These are phyloP conservation scores for Beris chalybata DNA, from an alignment of 2,888 invertebrate genomes.

Conservation along the genomic window DNA sequence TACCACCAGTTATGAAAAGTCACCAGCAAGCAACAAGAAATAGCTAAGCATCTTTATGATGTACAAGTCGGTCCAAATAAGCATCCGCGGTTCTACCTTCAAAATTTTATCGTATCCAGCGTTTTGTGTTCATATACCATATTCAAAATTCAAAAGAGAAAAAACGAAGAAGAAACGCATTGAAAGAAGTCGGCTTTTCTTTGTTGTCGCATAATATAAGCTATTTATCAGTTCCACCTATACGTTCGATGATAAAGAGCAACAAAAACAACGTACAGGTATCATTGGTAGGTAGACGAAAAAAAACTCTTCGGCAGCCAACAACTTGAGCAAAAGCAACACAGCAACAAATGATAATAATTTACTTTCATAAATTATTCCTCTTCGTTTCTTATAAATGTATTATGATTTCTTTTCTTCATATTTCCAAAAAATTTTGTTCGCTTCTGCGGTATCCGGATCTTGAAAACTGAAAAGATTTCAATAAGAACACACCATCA, in stretches of 20 bases:
- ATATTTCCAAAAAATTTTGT: conserved; percentile 13
- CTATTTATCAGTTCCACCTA: conserved; percentile 18
- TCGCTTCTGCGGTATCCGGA: conserved; percentile 9
- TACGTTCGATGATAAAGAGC: not conserved
- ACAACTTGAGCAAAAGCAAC: conserved; percentile 18
- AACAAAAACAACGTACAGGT: conserved; percentile 1
- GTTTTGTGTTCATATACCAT: too few relatives aligned
- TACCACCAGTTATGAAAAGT: too few relatives aligned
- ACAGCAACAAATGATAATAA: conserved; percentile 34
- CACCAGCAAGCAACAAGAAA: too few relatives aligned
- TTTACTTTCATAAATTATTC: conserved; percentile 39
- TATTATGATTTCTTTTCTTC: conserved; percentile 24
- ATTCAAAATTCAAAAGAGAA: too few relatives aligned
- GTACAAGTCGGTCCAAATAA: too few relatives aligned
- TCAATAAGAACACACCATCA: conserved; percentile 24
- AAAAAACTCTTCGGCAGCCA: not conserved
- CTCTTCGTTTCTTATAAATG: conserved; percentile 23
- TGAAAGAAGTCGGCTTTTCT: conserved; percentile 7
- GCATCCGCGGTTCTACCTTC: too few relatives aligned
- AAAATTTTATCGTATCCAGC: too few relatives aligned
- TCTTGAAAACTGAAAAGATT: not conserved
- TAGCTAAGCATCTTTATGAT: too few relatives aligned
- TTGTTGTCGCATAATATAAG: conserved; percentile 9
- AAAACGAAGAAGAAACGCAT: too few relatives aligned
- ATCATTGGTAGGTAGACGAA: not conserved